Conservation (phyloP, 1,140 invertebrate genomes). For the Stenopsyche tienmushanensis region DNA sequence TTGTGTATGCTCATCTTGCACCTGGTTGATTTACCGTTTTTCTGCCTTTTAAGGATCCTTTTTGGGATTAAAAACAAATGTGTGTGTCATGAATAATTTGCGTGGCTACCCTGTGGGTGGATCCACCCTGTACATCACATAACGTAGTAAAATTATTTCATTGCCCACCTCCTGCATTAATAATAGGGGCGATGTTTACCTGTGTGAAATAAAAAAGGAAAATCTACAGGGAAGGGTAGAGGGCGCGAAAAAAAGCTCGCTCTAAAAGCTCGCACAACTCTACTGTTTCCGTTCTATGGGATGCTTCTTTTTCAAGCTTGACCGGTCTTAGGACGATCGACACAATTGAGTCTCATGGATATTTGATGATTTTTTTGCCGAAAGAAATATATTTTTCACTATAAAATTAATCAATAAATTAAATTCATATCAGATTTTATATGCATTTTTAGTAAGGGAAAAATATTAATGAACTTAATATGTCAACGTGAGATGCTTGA, state of each 20-base stretch:
- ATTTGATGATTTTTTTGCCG: no score
- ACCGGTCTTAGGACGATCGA: no score
- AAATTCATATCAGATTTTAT: no score
- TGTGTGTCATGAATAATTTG: slow-evolving; percentile 19
- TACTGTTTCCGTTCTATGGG: not conserved
- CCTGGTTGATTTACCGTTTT: no score
- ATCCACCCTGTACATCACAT: slow-evolving; percentile 10
- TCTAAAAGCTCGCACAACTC: not conserved
- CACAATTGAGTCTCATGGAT: no score
- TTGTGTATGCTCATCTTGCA: no score
- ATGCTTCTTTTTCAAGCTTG: not conserved
- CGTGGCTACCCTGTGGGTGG: not conserved
- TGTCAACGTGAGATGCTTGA: no score
- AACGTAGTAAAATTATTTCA: slow-evolving; percentile 23
- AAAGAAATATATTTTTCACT: not conserved
- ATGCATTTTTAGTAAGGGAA: no score
- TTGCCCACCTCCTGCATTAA: slow-evolving; percentile 13
- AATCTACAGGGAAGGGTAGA: not conserved
- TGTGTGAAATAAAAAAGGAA: not conserved
- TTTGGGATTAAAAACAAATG: slow-evolving; percentile 22
- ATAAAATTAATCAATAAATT: not conserved
- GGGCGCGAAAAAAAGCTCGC: not conserved
- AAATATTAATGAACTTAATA: no score
- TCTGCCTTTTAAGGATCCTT: slow-evolving; percentile 1
- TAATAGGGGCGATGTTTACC: slow-evolving; percentile 7